Conservation (phyloP, 2,888 invertebrate species). For the Timandra comae region DNA sequence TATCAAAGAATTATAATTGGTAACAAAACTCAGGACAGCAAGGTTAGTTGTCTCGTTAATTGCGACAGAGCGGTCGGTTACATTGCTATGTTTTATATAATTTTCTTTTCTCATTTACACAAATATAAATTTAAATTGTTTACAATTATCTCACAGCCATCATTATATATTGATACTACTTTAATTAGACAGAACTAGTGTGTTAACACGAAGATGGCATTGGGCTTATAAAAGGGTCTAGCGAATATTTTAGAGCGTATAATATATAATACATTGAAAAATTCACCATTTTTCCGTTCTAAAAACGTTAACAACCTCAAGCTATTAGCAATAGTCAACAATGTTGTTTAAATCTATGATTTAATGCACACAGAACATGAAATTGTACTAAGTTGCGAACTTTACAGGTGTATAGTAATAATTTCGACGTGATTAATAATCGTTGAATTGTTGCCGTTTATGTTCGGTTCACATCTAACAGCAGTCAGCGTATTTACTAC, state of each 20-base stretch:
- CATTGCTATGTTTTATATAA: conserved; percentile 50
- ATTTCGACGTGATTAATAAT: conserved; percentile 24
- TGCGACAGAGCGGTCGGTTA: conserved; percentile 48
- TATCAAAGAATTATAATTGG: no score
- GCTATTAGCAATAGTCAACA: conserved; percentile 78
- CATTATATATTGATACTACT: conserved; percentile 77
- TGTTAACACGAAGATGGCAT: conserved; percentile 71
- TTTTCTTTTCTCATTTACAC: conserved; percentile 62
- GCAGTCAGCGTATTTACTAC: no score
- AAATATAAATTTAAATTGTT: conserved; percentile 75
- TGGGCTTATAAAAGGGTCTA: conserved; percentile 71
- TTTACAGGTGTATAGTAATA: conserved; percentile 33
- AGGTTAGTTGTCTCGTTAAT: conserved; percentile 33
- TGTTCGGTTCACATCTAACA: background rate
- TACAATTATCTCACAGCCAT: conserved; percentile 77
- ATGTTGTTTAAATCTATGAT: conserved; percentile 71
- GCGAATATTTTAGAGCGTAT: conserved; percentile 64
- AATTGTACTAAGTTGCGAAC: conserved; percentile 47
- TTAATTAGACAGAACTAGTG: conserved; percentile 72
- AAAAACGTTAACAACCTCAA: conserved; percentile 76
- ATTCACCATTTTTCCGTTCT: conserved; percentile 69
- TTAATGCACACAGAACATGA: conserved; percentile 69
- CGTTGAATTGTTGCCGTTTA: conserved; percentile 24
- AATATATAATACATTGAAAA: conserved; percentile 65
- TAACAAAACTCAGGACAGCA: background rate